Evolutionary conservation across 2,113 vertebrate species (phyloP).

Genomic region (Phylloscopus trochiloides): DNA sequence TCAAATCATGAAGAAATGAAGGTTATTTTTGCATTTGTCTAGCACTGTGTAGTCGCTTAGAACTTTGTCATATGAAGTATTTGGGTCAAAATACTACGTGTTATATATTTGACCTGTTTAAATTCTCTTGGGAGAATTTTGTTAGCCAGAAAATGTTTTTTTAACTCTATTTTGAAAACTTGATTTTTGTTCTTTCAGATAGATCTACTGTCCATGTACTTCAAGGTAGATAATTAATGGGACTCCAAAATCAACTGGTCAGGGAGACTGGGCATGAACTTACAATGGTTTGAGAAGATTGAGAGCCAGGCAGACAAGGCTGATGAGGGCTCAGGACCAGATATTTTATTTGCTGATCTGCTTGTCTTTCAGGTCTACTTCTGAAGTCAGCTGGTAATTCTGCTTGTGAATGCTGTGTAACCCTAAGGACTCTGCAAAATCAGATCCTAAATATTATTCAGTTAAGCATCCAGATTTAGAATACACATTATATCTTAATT

Average conservation of each 20-base stretch:
- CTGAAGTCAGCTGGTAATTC: background rate
- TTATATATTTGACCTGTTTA: background rate
- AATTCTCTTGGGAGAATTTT: background rate
- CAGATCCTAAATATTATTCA: background rate
- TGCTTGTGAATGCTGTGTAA: background rate
- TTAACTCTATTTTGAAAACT: background rate
- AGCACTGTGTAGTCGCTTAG: rapidly evolving
- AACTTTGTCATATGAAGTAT: background rate
- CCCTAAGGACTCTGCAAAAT: background rate
- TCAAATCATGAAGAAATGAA: background rate
- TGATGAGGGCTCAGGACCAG: background rate
- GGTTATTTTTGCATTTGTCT: background rate
- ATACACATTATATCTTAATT: background rate
- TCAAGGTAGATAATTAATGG: background rate
- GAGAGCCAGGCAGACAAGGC: background rate
- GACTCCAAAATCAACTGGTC: background rate
- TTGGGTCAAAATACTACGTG: background rate
- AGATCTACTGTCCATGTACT: background rate
- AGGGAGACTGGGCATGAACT: background rate
- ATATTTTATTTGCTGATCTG: background rate
- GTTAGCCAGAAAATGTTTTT: background rate
- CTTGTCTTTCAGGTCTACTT: background rate
- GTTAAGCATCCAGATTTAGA: background rate
- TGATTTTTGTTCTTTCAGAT: background rate
- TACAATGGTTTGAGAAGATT: background rate